phyloP scores from a whole-genome alignment of 2,888 invertebrate species.

The Drosophila kokeensis region DNA sequence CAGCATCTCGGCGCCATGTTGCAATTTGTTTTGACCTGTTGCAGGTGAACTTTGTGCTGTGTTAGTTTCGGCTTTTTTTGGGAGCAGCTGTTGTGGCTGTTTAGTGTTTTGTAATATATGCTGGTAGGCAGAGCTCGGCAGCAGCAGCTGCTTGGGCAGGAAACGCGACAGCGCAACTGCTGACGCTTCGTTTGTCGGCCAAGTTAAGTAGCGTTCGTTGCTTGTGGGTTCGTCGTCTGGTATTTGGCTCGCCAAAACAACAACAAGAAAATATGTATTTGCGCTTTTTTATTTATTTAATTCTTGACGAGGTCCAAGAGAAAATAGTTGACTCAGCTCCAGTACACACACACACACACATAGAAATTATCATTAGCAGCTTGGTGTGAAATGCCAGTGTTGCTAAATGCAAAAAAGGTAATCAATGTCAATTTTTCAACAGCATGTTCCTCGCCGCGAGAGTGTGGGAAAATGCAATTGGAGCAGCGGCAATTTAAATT shows the following conservation, averaged over 20 bases:
- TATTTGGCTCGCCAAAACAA: conserved; percentile 22
- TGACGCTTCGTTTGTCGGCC: conserved; percentile 50
- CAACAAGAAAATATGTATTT: conserved; percentile 19
- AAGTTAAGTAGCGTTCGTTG: conserved; percentile 23
- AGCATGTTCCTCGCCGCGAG: conserved; percentile 50
- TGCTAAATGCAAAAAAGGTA: conserved; percentile 35
- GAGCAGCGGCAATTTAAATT: conserved; percentile 35
- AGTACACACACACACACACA: neutral
- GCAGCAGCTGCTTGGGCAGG: conserved; percentile 66
- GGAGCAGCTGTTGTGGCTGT: conserved; percentile 10
- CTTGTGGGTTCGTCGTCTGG: conserved; percentile 37
- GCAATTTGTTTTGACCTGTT: conserved; percentile 41
- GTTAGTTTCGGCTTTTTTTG: conserved; percentile 28
- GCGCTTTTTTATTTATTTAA: conserved; percentile 17
- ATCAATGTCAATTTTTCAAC: conserved; percentile 61
- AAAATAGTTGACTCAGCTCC: conserved; percentile 65
- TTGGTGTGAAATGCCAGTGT: conserved; percentile 44
- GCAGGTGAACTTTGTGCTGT: conserved; percentile 66
- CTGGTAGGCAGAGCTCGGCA: conserved; percentile 1
- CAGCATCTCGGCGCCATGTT: conserved; percentile 48
- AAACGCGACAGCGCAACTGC: conserved; percentile 54
- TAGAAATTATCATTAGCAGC: conserved; percentile 56
- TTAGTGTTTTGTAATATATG: conserved; percentile 35
- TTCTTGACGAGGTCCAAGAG: conserved; percentile 60
- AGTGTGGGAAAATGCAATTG: conserved; percentile 57